These are phyloP conservation scores for Emydura subglobosa DNA, from an alignment of 2,113 vertebrate genomes.

Conservation along the genomic window DNA sequence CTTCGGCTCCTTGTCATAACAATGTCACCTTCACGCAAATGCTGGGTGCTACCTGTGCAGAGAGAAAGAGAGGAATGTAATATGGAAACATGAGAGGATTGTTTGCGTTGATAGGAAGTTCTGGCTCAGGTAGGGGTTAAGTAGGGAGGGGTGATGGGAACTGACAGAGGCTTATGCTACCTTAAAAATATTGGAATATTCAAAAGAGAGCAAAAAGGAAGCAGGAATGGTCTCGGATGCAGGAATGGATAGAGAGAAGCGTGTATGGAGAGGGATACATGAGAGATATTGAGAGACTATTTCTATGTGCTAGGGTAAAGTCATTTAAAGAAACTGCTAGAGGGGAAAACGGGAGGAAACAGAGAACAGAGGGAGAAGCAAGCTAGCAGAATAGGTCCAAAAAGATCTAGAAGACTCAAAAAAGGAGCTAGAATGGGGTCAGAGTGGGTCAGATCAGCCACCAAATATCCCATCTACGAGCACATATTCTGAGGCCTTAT, in stretches of 20 bases:
- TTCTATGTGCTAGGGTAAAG: not conserved
- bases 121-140: not conserved
- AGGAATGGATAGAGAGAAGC: not conserved
- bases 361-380: not conserved
- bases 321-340: not conserved
- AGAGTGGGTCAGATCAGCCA: not conserved
- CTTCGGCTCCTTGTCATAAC: constrained; percentile 76
- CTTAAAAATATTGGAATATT: not conserved
- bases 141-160: not conserved
- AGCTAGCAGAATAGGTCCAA: not conserved
- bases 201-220: not conserved
- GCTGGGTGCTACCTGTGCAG: constrained; percentile 42
- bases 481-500: not conserved
- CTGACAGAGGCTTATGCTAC: not conserved
- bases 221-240: not conserved
- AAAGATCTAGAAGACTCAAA: not conserved
- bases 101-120: not conserved
- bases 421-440: not conserved
- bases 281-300: not conserved
- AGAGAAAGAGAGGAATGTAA: not conserved
- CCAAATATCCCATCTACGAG: not conserved
- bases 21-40: constrained; percentile 83
- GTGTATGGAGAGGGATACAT: not conserved
- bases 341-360: not conserved
- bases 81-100: not conserved